phyloP scores from a whole-genome alignment of 2,888 invertebrate species.

The Sesamia inferens region DNA sequence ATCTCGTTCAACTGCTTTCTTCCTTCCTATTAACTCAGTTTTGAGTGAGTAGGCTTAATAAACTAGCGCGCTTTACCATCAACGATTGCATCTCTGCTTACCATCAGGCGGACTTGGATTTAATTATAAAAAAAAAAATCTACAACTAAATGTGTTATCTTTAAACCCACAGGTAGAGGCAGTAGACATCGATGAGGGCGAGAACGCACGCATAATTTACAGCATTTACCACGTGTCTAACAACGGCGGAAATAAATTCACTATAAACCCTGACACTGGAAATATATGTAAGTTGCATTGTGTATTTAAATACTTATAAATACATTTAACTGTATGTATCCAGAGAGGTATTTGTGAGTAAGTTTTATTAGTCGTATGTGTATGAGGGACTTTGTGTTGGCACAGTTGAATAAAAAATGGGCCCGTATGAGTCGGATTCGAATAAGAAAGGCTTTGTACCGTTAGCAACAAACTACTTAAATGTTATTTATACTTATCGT shows the following conservation, averaged over 20 bases:
- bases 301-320: constrained; percentile 9
- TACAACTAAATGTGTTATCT: not conserved
- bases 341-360: constrained; percentile 1
- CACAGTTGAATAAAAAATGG: not conserved
- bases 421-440: too few species aligned
- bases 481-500: too few species aligned
- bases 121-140: not conserved
- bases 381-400: not conserved
- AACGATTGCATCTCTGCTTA: too few species aligned
- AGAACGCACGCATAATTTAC: constrained; percentile 95
- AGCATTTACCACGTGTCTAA: constrained; percentile 97
- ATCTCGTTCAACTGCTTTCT: too few species aligned
- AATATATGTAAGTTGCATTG: constrained; percentile 89
- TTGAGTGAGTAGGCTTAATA: too few species aligned
- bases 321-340: not conserved
- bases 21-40: too few species aligned
- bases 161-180: constrained; percentile 91
- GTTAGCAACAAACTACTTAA: too few species aligned
- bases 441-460: too few species aligned
- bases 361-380: not conserved
- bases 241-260: constrained; percentile 96
- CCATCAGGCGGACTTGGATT: too few species aligned
- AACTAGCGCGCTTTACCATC: too few species aligned
- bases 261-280: constrained; percentile 94
- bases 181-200: constrained; percentile 95